These are phyloP conservation scores for Eulacestoma nigropectus DNA, from an alignment of 2,113 vertebrate genomes.

Conservation along the genomic window DNA sequence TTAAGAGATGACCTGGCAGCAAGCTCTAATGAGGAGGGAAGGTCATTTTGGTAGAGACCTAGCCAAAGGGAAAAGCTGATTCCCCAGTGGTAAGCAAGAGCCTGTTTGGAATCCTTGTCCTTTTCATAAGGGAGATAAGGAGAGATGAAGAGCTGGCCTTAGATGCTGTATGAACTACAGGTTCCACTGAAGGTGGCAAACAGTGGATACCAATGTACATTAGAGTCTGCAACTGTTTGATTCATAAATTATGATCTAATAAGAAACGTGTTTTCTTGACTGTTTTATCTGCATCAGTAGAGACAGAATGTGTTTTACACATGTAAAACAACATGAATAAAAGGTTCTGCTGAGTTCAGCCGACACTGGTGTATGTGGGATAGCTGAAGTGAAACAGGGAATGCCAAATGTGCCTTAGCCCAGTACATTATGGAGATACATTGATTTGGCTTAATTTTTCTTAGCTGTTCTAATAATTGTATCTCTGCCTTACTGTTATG, in stretches of 20 bases:
- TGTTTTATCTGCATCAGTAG: not conserved
- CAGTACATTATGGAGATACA: not conserved
- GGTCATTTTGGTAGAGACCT: not conserved
- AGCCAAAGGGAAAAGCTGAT: not conserved
- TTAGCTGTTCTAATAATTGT: not conserved
- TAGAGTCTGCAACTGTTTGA: not conserved
- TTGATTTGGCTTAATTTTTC: no score
- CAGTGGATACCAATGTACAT: not conserved
- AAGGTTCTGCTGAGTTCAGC: not conserved
- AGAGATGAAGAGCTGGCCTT: not conserved
- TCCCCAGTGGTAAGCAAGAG: not conserved
- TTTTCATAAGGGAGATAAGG: not conserved
- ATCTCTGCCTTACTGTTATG: not conserved
- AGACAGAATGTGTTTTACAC: not conserved
- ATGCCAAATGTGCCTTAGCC: not conserved
- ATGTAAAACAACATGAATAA: not conserved
- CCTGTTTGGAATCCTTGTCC: not conserved
- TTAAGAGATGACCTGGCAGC: slow-evolving; percentile 1
- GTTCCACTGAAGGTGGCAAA: not conserved
- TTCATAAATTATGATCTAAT: not conserved
- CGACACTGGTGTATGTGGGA: not conserved
- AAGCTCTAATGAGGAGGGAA: not conserved
- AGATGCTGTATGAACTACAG: not conserved
- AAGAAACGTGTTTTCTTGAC: not conserved
- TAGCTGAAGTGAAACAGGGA: not conserved